A percentile compares a stretch with the other conserved stretches of the same genome.
Evolutionary conservation across 2,888 invertebrate genomes (phyloP).

Genomic region (Acrobasis suavella): DNA sequence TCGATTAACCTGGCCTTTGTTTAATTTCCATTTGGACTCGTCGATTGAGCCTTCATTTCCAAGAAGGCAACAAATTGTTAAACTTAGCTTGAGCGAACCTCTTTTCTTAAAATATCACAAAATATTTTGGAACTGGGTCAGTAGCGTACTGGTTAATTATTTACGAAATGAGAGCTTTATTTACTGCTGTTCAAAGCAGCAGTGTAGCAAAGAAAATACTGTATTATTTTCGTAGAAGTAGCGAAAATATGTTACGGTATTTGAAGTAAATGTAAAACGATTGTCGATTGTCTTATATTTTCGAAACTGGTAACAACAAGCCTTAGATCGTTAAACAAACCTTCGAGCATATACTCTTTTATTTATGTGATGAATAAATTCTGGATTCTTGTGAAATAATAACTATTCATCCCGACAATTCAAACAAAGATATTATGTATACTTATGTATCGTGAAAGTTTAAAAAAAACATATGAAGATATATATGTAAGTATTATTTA

Average conservation of each 20-base stretch:
- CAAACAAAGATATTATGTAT: too few species aligned
- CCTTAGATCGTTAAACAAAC: too few species aligned
- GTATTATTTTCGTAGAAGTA: neutral
- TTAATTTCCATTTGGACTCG: constrained; percentile 40
- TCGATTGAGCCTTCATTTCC: neutral
- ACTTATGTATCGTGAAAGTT: too few species aligned
- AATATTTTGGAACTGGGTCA: neutral
- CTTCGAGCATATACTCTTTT: too few species aligned
- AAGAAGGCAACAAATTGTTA: neutral
- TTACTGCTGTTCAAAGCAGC: neutral
- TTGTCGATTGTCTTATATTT: too few species aligned
- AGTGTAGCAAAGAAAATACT: neutral
- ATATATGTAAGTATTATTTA: too few species aligned
- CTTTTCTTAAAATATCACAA: neutral
- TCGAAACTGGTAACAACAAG: too few species aligned
- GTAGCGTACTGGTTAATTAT: neutral
- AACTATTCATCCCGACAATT: too few species aligned
- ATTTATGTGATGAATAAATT: too few species aligned
- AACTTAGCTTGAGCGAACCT: neutral
- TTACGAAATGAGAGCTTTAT: neutral
- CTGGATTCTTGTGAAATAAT: too few species aligned
- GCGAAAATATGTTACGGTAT: neutral
- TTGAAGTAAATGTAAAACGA: neutral
- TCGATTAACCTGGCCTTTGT: constrained; percentile 33
- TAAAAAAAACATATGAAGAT: too few species aligned